Base-by-base conservation (phyloP, 2,113 vertebrate genomes). In the Dipodomys ordii region DNA sequence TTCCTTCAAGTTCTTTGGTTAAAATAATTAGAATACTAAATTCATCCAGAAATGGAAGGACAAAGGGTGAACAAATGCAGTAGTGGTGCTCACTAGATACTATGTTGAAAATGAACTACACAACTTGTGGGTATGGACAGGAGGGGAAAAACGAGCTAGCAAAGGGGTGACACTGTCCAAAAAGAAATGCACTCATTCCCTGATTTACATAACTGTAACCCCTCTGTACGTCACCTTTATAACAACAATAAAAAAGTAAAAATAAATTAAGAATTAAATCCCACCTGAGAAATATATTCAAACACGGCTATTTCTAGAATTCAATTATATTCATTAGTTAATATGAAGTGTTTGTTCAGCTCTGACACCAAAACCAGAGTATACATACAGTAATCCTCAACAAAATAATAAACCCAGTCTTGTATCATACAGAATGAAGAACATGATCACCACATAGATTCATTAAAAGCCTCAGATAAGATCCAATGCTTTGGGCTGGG, bases 391-490 rank as follows among this genome's bases (percentile, higher is more conserved):
- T 77, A 85, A 88, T 60, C 69, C 30, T 77, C 32, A 78, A 92
- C 80, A 88, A 62, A 86, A 0, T 18, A 76, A 16, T 57, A 94
- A 87, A 77, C 46, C 85, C 11, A 78, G 79, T 83, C 12, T 22
- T 83, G 67, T 65, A 57, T 3, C 53, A 18, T 57, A 87, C 16
- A 81, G 44, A 81, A 62, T 64, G 86, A 39, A 46, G 57, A 67
- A 23, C 27, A 78, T 46, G 30, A 28, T 68, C 28, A 83, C 30
- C 32, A 49, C 27, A 82, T 0, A 73, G 22, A 44, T 35, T 57
- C 19, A 91, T 46, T 82, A 93, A 92, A 88, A 92, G 28, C 25
- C 71, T 65, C 11, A 67, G 19, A 93, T 53, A 76, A 92, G 74
- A 83, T 28, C 25, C n/a, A 76, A 1, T 23, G 65, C 27, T 74